These are phyloP conservation scores for Acropternis orthonyx DNA, from an alignment of 2,797 vertebrate species.

Conservation along the genomic window DNA sequence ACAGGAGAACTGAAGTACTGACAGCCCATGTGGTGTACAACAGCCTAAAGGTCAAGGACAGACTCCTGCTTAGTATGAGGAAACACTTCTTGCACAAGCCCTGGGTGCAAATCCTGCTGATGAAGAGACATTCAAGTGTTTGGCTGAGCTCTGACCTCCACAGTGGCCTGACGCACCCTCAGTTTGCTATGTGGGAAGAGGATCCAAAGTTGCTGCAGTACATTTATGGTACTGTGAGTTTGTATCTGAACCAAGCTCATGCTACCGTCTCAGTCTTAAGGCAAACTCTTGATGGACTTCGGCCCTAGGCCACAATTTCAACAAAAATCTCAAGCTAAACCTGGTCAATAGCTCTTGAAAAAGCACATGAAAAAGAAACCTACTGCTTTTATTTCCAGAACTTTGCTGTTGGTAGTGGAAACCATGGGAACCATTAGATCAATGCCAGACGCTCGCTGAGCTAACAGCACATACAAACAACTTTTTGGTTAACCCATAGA, in stretches of 20 bases:
- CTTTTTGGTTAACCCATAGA: background rate
- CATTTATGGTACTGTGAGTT: background rate
- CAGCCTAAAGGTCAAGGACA: background rate
- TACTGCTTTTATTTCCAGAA: background rate
- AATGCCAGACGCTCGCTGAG: background rate
- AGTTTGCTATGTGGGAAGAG: background rate
- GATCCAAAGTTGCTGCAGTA: background rate
- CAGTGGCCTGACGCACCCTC: background rate
- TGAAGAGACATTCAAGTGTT: background rate
- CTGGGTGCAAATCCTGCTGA: background rate
- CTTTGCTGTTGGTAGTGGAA: background rate
- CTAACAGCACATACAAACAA: background rate
- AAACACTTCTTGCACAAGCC: background rate
- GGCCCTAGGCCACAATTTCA: accelerated
- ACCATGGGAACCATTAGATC: background rate
- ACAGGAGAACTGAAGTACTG: background rate
- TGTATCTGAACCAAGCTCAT: background rate
- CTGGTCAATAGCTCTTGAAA: background rate
- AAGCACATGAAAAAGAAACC: background rate
- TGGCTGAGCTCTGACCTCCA: background rate
- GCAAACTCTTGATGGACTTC: background rate
- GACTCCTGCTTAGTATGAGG: background rate
- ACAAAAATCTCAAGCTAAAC: background rate
- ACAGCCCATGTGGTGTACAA: background rate
- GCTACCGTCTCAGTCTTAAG: background rate